These are phyloP conservation scores for Ailuropoda melanoleuca DNA, from an alignment of 2,113 vertebrate genomes.

Conservation along the genomic window DNA sequence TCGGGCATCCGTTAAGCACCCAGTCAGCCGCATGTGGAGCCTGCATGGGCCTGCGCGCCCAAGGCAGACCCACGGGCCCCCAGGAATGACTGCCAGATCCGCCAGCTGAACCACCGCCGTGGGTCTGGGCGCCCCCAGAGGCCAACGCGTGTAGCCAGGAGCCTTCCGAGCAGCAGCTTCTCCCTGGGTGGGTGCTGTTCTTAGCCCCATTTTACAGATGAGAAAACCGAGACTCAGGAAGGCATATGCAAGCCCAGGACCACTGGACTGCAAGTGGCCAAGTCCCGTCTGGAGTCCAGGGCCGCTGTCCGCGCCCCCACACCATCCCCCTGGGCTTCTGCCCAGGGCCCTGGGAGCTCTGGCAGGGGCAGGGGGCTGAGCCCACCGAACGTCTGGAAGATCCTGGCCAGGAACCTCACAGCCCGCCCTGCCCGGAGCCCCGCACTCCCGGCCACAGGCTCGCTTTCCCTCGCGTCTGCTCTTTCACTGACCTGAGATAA, in stretches of 20 bases:
- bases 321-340: neutral
- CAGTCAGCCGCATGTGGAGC: too few species aligned
- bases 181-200: neutral
- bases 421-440: neutral
- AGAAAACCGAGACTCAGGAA: neutral
- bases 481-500: neutral
- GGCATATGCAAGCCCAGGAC: accelerated
- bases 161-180: neutral
- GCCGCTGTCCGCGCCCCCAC: neutral
- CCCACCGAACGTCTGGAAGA: neutral
- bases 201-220: neutral
- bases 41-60: neutral
- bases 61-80: neutral
- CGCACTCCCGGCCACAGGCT: neutral
- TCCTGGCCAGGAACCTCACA: neutral
- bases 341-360: neutral
- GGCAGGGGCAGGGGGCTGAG: neutral
- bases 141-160: accelerated
- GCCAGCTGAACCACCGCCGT: neutral
- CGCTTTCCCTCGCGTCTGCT: neutral
- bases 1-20: neutral
- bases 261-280: neutral
- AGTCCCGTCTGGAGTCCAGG: neutral
- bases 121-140: neutral
- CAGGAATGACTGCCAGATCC: accelerated